Evolutionary conservation across 2,888 invertebrate species (phyloP), one percentile per base, ranked within the genome.

Genomic region (Pollenia angustigena): DNA sequence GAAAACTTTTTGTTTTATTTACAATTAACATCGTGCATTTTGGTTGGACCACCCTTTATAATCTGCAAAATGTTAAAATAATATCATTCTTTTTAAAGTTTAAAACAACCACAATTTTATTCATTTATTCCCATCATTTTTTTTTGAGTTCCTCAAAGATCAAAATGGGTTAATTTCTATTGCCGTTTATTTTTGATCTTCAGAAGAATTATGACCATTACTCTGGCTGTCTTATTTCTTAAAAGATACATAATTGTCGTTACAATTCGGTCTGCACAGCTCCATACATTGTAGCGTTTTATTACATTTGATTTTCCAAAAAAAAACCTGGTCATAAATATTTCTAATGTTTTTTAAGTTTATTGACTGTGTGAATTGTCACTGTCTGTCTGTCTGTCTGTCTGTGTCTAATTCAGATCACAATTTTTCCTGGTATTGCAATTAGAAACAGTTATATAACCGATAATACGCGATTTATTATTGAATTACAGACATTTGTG

Each of bases 391-490:
- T 40, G 46, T 58, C 0, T 74, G 18, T 12, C 0, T 74, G 18
- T 12, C 18, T 40, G 46, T 58, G 16, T 40, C 7, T 40, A 12
- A 40, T 78, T 68, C 60, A 79, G 58, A 79, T 50, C 8, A 56
- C 54, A 44, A 11, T 16, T 54, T 78, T 62, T 80, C 62, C 52
- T 46, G 50, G n/a, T 71, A 82, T 56, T 69, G n/a, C 4, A 40
- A 72, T 56, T 82, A 75, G 44, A 69, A 82, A 69, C 85, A 79
- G 85, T 86, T 86, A 86, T 48, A 52, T 82, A 86, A 82, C 82
- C 74, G 85, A 79, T 86, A 82, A 75, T 81, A 85, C 71, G 64
- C 60, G 69, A 85, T 81, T 81, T 69, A 58, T n/a, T 32, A 18
- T 58, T 40, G 14, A 14, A 40, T 68, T 12, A 18, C 40, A 52